These are phyloP conservation scores for Dysmachus trigonus DNA, from an alignment of 2,888 invertebrate genomes.

Conservation along the genomic window DNA sequence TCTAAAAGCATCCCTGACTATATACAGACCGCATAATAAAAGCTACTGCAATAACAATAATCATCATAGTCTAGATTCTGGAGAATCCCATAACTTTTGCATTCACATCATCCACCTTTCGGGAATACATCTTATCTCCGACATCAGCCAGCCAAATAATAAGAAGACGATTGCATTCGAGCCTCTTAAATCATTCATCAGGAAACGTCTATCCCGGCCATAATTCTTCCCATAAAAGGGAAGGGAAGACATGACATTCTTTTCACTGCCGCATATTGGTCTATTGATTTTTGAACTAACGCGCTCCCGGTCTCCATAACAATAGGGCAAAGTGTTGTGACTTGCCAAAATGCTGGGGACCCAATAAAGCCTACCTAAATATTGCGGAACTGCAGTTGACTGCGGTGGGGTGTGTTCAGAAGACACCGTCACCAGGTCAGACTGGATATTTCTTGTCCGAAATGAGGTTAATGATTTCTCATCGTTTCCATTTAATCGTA, in stretches of 20 bases:
- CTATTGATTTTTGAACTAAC: constrained; percentile 23
- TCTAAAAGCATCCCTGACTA: neutral
- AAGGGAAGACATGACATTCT: neutral
- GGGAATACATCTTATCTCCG: neutral
- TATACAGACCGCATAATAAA: neutral
- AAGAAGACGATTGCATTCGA: neutral
- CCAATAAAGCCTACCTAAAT: neutral
- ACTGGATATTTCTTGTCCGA: neutral
- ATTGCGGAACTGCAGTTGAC: constrained; percentile 17
- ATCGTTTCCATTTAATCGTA: neutral
- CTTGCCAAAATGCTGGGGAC: neutral
- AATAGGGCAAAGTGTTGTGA: neutral
- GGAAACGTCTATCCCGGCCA: neutral
- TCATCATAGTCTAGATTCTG: neutral
- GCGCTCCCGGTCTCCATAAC: neutral
- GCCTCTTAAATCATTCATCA: neutral
- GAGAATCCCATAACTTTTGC: neutral
- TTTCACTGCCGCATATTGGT: neutral
- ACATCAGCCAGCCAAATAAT: neutral
- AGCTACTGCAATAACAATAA: neutral
- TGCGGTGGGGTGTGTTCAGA: neutral
- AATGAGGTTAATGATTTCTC: constrained; percentile 23
- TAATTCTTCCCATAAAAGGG: neutral
- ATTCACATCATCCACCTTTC: neutral
- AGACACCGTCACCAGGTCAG: neutral